phyloP scores from a whole-genome alignment of 2,888 invertebrate species.

The Morpho deidamia region DNA sequence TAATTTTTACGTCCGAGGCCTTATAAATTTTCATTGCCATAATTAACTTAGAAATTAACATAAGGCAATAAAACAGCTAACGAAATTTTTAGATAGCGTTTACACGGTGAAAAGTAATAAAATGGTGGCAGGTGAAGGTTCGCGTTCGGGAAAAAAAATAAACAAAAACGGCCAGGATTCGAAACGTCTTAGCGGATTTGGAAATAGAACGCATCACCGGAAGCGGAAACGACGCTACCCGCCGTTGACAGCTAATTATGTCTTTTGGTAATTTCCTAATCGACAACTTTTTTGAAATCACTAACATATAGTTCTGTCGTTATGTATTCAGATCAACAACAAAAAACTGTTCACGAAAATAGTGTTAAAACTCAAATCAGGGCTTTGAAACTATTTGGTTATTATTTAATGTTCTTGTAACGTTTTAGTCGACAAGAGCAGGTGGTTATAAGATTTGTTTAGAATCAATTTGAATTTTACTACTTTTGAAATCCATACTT shows the following conservation, averaged over 20 bases:
- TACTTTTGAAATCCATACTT: constrained; percentile 63
- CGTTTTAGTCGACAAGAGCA: constrained; percentile 20
- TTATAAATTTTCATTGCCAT: constrained; percentile 76
- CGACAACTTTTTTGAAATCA: constrained; percentile 60
- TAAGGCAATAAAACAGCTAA: constrained; percentile 72
- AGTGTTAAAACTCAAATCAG: too few relatives aligned
- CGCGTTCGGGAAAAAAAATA: constrained; percentile 25
- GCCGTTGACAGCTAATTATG: constrained; percentile 75
- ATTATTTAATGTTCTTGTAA: constrained; percentile 17
- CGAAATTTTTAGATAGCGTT: constrained; percentile 72
- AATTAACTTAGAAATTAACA: constrained; percentile 77
- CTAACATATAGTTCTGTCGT: constrained; percentile 16
- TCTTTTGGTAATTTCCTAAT: constrained; percentile 64
- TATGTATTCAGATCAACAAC: constrained; percentile 5
- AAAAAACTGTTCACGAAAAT: too few relatives aligned
- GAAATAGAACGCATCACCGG: constrained; percentile 70
- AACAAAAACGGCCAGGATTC: constrained; percentile 24
- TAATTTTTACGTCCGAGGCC: constrained; percentile 60
- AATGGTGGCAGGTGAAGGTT: constrained; percentile 59
- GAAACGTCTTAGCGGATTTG: constrained; percentile 55
- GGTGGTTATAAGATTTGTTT: constrained; percentile 48
- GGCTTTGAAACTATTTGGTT: too few relatives aligned
- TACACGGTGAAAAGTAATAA: constrained; percentile 60
- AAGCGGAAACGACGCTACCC: constrained; percentile 68
- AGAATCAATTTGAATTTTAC: constrained; percentile 64